Evolutionary conservation across 2,888 invertebrate species (phyloP).

Genomic region (Drosophila antonietae): DNA sequence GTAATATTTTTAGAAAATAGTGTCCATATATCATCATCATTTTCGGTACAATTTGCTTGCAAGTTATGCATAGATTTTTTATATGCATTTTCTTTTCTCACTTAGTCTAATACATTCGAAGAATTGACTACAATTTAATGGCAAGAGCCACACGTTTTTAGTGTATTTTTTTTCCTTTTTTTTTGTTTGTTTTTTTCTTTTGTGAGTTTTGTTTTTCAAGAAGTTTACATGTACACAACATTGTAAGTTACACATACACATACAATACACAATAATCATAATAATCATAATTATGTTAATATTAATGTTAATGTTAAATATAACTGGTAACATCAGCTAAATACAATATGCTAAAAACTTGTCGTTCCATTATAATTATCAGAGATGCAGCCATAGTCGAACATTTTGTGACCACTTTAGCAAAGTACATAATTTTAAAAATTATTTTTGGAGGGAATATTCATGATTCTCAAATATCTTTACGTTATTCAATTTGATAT

Average conservation of each 20-base stretch:
- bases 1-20: conserved; percentile 78
- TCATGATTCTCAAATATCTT: conserved; percentile 78
- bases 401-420: conserved; percentile 55
- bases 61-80: conserved; percentile 35
- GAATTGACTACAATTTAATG: conserved; percentile 78
- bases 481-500: conserved; percentile 56
- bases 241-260: conserved; percentile 74
- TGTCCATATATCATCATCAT: conserved; percentile 73
- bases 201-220: conserved; percentile 18
- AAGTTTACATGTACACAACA: conserved; percentile 69
- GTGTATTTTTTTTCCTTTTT: conserved; percentile 27
- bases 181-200: conserved; percentile 7
- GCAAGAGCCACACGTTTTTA: conserved; percentile 67
- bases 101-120: conserved; percentile 71
- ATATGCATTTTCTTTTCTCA: conserved; percentile 33
- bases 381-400: conserved; percentile 61
- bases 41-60: conserved; percentile 27
- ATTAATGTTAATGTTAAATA: conserved; percentile 65
- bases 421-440: conserved; percentile 82
- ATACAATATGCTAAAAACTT: conserved; percentile 63
- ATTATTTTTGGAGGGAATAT: conserved; percentile 84
- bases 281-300: conserved; percentile 75
- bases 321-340: conserved; percentile 77
- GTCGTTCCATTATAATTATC: conserved; percentile 61
- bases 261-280: conserved; percentile 76